Conservation (phyloP, 2,888 invertebrate genomes). For the Zygaena filipendulae region DNA sequence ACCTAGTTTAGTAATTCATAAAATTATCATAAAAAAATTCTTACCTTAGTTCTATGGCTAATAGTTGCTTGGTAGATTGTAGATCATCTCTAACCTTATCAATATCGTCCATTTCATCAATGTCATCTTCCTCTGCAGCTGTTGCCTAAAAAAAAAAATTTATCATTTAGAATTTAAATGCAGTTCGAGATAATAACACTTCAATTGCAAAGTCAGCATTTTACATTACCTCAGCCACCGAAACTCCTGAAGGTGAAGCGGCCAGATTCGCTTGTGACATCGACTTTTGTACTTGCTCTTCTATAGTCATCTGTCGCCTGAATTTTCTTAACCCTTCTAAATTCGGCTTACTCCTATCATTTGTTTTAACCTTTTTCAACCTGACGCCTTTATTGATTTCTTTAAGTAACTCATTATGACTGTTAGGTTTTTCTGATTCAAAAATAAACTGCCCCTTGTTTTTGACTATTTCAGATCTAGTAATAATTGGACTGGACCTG, state of each 20-base stretch:
- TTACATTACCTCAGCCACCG: conserved; percentile 34
- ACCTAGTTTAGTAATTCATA: too few relatives aligned
- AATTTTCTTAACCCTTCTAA: conserved; percentile 87
- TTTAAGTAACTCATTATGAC: conserved; percentile 82
- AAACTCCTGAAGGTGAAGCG: conserved; percentile 53
- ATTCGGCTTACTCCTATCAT: conserved; percentile 88
- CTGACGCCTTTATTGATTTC: conserved; percentile 83
- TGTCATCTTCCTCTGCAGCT: conserved; percentile 72
- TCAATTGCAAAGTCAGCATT: neutral
- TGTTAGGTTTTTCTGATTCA: conserved; percentile 84
- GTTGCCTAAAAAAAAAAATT: conserved; percentile 23
- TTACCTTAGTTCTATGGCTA: conserved; percentile 82
- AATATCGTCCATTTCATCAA: conserved; percentile 91
- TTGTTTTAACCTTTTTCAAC: conserved; percentile 80
- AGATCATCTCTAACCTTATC: conserved; percentile 91
- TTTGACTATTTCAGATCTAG: conserved; percentile 70
- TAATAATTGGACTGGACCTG: conserved; percentile 72
- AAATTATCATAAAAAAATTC: too few relatives aligned
- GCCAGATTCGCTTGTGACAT: conserved; percentile 75
- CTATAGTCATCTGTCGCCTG: conserved; percentile 89
- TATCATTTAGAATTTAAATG: neutral
- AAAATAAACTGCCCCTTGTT: conserved; percentile 86
- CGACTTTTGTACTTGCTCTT: conserved; percentile 88
- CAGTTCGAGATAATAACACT: too few relatives aligned
- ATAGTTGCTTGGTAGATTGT: conserved; percentile 91